These are phyloP conservation scores for Hippoglossus hippoglossus DNA, from an alignment of 2,797 vertebrate genomes.

Conservation along the genomic window DNA sequence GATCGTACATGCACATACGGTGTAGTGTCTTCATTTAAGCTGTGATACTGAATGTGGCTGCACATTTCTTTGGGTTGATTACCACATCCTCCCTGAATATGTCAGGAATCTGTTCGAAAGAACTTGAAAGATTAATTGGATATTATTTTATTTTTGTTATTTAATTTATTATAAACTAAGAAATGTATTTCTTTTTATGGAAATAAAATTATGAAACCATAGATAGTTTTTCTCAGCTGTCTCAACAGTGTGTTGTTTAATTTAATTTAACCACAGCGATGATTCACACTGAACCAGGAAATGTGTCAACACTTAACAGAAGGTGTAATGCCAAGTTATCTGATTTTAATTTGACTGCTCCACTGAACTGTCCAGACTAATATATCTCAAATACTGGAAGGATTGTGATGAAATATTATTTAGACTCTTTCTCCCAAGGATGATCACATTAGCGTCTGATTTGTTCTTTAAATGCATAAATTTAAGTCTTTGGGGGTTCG, in stretches of 20 bases:
- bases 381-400: no score
- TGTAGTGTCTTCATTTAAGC: conserved; percentile 43
- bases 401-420: no score
- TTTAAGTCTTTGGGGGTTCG: no score
- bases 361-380: neutral
- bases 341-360: neutral
- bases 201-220: conserved; percentile 73
- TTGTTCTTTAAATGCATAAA: no score
- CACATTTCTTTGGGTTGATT: conserved; percentile 25
- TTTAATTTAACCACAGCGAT: neutral
- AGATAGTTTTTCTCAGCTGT: neutral
- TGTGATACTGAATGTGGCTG: conserved; percentile 64
- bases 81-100: conserved; percentile 24
- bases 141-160: conserved; percentile 70
- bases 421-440: no score
- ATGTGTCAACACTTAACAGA: neutral
- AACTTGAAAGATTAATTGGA: conserved; percentile 52
- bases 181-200: conserved; percentile 70
- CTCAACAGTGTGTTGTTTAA: neutral
- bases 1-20: conserved; percentile 32
- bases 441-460: no score
- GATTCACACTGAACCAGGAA: neutral
- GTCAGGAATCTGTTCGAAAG: conserved; percentile 34
- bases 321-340: neutral
- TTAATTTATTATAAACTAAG: conserved; percentile 68